These are phyloP conservation scores for Paralinhomoeus sp. DNA, from an alignment of 2,888 invertebrate genomes.

Conservation along the genomic window DNA sequence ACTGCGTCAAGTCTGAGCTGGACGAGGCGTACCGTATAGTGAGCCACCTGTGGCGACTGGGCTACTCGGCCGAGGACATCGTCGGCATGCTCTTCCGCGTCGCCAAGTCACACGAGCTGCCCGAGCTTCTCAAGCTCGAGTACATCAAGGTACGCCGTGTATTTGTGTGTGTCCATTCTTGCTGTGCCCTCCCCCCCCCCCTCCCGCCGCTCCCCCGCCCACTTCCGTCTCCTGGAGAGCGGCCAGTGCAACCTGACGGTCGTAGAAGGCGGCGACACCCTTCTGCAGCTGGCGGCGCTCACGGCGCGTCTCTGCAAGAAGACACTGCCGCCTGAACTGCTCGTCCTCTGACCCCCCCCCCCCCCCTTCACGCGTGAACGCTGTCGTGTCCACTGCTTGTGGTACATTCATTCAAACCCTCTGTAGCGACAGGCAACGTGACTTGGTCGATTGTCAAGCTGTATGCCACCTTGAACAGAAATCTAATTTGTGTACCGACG, in stretches of 20 bases:
- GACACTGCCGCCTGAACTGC: too few relatives aligned
- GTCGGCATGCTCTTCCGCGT: neutral
- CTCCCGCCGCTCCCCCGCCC: neutral
- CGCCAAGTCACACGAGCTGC: slow-evolving; percentile 42
- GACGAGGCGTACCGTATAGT: slow-evolving; percentile 50
- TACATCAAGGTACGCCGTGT: slow-evolving; percentile 49
- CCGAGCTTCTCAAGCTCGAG: slow-evolving; percentile 56
- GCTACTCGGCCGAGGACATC: neutral
- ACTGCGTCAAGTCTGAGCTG: slow-evolving; percentile 55
- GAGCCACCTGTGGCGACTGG: neutral
- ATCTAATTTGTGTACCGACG: too few relatives aligned
- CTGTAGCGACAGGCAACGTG: too few relatives aligned
- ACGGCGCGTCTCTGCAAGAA: slow-evolving; percentile 59
- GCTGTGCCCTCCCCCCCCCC: neutral
- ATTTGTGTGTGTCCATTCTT: neutral
- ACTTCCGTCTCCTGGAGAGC: slow-evolving; percentile 49
- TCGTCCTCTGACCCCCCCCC: too few relatives aligned
- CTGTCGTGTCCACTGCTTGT: too few relatives aligned
- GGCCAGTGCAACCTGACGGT: slow-evolving; percentile 70
- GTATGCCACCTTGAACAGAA: too few relatives aligned
- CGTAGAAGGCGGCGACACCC: slow-evolving; percentile 59
- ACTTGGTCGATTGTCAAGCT: too few relatives aligned
- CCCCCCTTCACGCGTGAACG: too few relatives aligned
- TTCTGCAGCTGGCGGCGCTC: slow-evolving; percentile 71
- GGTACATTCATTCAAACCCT: too few relatives aligned